Conservation (phyloP, 1,140 invertebrate species). For the Anastrepha obliqua region DNA sequence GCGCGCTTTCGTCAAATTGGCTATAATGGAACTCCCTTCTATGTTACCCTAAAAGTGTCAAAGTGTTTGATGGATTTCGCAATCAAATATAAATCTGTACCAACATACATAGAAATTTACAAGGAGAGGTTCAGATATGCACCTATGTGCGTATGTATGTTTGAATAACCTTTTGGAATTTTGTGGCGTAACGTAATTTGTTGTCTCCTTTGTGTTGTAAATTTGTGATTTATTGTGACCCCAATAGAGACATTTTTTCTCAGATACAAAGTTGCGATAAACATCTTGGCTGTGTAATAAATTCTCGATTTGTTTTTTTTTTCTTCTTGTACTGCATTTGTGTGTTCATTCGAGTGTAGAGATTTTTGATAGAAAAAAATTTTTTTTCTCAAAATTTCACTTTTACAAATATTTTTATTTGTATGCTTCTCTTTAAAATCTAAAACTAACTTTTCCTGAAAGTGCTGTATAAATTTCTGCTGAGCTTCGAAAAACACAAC, state of each 20-base stretch:
- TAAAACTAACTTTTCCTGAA: too few species aligned
- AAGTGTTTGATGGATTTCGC: slow-evolving; percentile 46
- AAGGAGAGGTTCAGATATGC: background rate
- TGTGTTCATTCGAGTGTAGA: too few species aligned
- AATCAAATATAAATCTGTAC: background rate
- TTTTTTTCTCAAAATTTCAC: too few species aligned
- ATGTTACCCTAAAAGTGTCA: slow-evolving; percentile 46
- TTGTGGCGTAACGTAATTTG: background rate
- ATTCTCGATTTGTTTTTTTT: background rate
- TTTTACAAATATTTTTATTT: too few species aligned
- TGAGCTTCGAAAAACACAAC: too few species aligned
- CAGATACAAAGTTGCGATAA: slow-evolving; percentile 3
- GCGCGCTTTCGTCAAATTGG: background rate
- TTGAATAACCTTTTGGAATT: background rate
- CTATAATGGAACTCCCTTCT: slow-evolving; percentile 20
- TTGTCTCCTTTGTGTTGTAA: slow-evolving; percentile 41
- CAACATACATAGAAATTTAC: background rate
- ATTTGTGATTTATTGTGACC: slow-evolving; percentile 52
- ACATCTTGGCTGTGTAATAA: slow-evolving; percentile 29
- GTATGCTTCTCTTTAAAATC: too few species aligned
- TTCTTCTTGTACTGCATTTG: background rate
- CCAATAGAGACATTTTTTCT: slow-evolving; percentile 30
- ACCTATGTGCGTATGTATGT: background rate
- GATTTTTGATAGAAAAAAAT: too few species aligned
- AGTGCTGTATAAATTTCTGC: too few species aligned